Evolutionary conservation across 2,888 invertebrate genomes (phyloP), one percentile per base, ranked within the genome.

Genomic region (Oasisia sp.): DNA sequence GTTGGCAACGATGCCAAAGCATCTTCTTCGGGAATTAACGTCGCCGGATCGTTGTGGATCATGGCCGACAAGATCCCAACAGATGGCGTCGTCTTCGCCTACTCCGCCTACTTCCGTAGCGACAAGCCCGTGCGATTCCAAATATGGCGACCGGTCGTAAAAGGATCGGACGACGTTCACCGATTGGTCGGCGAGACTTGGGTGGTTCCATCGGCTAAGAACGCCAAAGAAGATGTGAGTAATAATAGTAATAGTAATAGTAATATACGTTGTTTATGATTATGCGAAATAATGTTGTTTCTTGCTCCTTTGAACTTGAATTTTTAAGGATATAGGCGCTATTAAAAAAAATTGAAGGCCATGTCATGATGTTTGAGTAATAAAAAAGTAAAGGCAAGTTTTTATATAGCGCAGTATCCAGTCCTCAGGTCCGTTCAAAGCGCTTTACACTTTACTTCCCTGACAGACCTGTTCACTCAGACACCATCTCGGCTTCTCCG

Each of bases 31-130:
- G 93, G 93, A n/a, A 92, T 93, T 32, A 93, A 93, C 19, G 74
- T 92, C 5, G 74, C 93, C 0, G 93, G 92, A 7, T 93, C 91
- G 27, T 93, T 92, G 8, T 93, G 93, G 91, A 92, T 93, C 12
- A 90, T 93, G 90, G 90, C 92, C 32, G 92, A 93, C 92, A 92
- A 32, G 14, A 90, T 93, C 27, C 91, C 92, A 9, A 38, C 56
- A 14, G 93, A 93, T 14, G 93, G 93, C 38, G 91, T 93, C 50
- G 91, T 93, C 14, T 93, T 93, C 93, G 93, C 93, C 89, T 93
- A 92, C 92, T 92, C 93, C 56, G 92, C 92, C 44, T 93, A 91
- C 92, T 93, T 93, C 93, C 91, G 92, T 58, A 32, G 50, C 32
- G 91, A 92, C 91, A 91, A 91, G 19, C 90, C 92, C 32, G 91